Conservation (phyloP, 2,888 invertebrate species). For the Mesochorus sp. region DNA sequence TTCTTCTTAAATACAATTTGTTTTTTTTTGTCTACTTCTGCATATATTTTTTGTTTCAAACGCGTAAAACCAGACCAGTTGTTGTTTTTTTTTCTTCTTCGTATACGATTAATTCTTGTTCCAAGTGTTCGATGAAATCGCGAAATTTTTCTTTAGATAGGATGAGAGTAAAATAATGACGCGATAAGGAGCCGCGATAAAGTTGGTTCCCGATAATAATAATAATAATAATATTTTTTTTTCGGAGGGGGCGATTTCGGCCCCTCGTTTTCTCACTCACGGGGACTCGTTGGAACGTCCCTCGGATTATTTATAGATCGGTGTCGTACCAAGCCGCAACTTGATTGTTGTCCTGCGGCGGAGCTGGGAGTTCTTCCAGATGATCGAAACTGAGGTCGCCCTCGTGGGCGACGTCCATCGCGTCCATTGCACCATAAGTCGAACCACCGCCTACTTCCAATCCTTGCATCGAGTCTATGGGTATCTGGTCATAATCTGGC, state of each 20-base stretch:
- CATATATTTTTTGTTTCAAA: slow-evolving; percentile 22
- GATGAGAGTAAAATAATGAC: slow-evolving; percentile 67
- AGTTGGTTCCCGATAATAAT: slow-evolving; percentile 55
- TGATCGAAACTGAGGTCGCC: slow-evolving; percentile 91
- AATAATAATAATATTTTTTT: too few relatives aligned
- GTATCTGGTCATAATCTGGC: slow-evolving; percentile 97
- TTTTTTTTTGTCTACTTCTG: not conserved
- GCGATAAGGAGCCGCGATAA: slow-evolving; percentile 63
- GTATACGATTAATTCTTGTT: not conserved
- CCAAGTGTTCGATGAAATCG: slow-evolving; percentile 49
- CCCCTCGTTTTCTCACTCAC: slow-evolving; percentile 30
- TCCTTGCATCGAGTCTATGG: slow-evolving; percentile 98
- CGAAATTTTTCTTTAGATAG: slow-evolving; percentile 54
- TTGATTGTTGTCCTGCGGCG: slow-evolving; percentile 95
- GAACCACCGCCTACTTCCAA: slow-evolving; percentile 93
- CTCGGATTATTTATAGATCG: slow-evolving; percentile 87
- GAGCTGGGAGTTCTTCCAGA: slow-evolving; percentile 89
- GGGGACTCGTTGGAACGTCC: slow-evolving; percentile 61
- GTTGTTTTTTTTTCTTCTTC: not conserved
- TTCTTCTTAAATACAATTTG: too few relatives aligned
- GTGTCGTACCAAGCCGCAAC: slow-evolving; percentile 99
- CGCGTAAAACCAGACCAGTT: slow-evolving; percentile 36
- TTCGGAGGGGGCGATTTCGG: too few relatives aligned
- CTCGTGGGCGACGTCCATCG: slow-evolving; percentile 92
- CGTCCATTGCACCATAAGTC: slow-evolving; percentile 91